Conservation (phyloP, 2,113 vertebrate species). For the Oreochromis spilurus region DNA sequence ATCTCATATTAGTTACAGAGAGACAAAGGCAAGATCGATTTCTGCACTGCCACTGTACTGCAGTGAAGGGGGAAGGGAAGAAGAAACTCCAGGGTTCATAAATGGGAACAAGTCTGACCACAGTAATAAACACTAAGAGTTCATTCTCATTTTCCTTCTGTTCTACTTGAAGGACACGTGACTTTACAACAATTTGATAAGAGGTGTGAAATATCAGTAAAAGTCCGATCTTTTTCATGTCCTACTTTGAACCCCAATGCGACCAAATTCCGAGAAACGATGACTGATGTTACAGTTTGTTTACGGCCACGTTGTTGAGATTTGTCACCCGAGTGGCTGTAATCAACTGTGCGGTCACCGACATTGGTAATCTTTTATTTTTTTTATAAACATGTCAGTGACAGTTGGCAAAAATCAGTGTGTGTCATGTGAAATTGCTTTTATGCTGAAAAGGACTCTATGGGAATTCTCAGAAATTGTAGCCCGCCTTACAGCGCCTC, state of each 20-base stretch:
- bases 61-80: background rate
- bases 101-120: conserved; percentile 5
- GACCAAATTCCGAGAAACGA: background rate
- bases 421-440: background rate
- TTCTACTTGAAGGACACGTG: background rate
- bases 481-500: background rate
- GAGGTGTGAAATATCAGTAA: background rate
- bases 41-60: background rate
- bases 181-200: background rate
- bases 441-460: background rate
- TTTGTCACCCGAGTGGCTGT: too few relatives aligned
- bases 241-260: background rate
- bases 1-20: conserved; percentile 70
- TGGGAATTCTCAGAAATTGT: background rate
- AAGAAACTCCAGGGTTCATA: conserved; percentile 5
- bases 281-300: background rate
- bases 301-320: too few relatives aligned
- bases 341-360: background rate
- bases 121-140: background rate
- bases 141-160: background rate
- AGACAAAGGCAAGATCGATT: conserved; percentile 58
- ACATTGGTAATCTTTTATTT: background rate
- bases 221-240: background rate
- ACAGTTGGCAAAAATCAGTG: background rate
- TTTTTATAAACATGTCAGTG: background rate